A percentile compares a stretch with the other conserved stretches of the same genome.
Evolutionary conservation across 2,888 invertebrate species (phyloP).

Genomic region (Eupelmus urozonus): DNA sequence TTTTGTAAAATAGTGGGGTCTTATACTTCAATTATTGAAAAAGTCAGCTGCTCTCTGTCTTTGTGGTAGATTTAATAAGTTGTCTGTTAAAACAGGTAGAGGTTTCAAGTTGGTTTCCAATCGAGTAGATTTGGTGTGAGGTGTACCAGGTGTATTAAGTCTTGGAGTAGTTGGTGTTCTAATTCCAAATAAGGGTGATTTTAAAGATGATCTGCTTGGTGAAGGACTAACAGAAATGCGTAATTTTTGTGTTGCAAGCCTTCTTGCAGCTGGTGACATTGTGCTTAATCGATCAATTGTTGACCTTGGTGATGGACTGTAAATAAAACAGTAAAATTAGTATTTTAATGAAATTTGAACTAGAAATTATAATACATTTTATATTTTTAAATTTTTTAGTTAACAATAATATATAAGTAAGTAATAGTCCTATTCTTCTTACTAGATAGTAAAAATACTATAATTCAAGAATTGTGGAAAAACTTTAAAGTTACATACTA

Average conservation of each 20-base stretch:
- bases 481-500: too few species aligned
- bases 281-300: conserved; percentile 89
- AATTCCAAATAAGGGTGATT: conserved; percentile 73
- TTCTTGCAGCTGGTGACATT: conserved; percentile 97
- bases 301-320: conserved; percentile 81
- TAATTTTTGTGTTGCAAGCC: conserved; percentile 86
- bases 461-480: too few species aligned
- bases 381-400: neutral
- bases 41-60: conserved; percentile 90
- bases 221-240: conserved; percentile 71
- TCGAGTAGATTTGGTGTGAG: conserved; percentile 63
- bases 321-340: conserved; percentile 62
- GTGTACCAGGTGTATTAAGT: conserved; percentile 66
- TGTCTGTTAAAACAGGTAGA: conserved; percentile 84
- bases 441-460: too few species aligned
- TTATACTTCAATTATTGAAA: conserved; percentile 76
- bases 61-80: conserved; percentile 88
- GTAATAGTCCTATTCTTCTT: too few species aligned
- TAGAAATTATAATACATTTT: conserved; percentile 55
- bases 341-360: conserved; percentile 15
- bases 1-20: too few species aligned
- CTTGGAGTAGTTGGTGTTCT: conserved; percentile 74
- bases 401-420: too few species aligned
- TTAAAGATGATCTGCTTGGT: conserved; percentile 69
- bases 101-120: conserved; percentile 64